Conservation (phyloP, 2,888 invertebrate genomes). For the Stenichneumon culpator region DNA sequence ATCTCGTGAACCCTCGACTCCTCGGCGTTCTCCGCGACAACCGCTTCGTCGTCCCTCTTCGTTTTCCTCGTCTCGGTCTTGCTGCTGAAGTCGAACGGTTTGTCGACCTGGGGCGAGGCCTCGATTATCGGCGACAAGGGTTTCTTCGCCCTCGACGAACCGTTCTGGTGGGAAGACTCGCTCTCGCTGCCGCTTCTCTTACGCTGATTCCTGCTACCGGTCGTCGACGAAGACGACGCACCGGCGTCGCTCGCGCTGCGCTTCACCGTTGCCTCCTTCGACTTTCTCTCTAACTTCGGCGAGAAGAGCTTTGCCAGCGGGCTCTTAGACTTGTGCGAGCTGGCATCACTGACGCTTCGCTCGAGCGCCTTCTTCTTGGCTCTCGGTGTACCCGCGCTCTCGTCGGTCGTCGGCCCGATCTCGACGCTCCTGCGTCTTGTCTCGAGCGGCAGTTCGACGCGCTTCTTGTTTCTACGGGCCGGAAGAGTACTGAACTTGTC, state of each 20-base stretch:
- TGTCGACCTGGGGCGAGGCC: conserved; percentile 88
- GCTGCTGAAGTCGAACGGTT: conserved; percentile 78
- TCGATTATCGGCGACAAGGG: conserved; percentile 94
- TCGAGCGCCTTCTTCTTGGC: conserved; percentile 85
- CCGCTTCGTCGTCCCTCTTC: conserved; percentile 70
- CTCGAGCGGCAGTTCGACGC: conserved; percentile 78
- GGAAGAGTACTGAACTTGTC: conserved; percentile 88
- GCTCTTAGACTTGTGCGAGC: conserved; percentile 77
- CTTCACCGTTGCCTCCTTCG: conserved; percentile 72
- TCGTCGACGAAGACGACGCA: conserved; percentile 79
- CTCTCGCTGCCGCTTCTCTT: conserved; percentile 88
- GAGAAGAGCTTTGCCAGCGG: conserved; percentile 80
- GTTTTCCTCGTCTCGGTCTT: conserved; percentile 75
- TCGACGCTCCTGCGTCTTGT: conserved; percentile 87
- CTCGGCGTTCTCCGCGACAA: conserved; percentile 53
- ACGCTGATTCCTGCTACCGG: conserved; percentile 81
- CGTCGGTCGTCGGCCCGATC: conserved; percentile 81
- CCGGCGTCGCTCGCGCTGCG: conserved; percentile 87
- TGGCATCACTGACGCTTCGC: conserved; percentile 85
- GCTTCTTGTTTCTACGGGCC: conserved; percentile 86
- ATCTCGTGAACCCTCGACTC: conserved; percentile 57
- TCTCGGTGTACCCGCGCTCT: conserved; percentile 82
- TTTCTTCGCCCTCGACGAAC: conserved; percentile 87
- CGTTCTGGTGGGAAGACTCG: conserved; percentile 86
- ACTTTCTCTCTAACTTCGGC: conserved; percentile 79